Evolutionary conservation across 35 echinoderm and acorn worm genomes (phyloP).

Genomic region (Amphiura filiformis): DNA sequence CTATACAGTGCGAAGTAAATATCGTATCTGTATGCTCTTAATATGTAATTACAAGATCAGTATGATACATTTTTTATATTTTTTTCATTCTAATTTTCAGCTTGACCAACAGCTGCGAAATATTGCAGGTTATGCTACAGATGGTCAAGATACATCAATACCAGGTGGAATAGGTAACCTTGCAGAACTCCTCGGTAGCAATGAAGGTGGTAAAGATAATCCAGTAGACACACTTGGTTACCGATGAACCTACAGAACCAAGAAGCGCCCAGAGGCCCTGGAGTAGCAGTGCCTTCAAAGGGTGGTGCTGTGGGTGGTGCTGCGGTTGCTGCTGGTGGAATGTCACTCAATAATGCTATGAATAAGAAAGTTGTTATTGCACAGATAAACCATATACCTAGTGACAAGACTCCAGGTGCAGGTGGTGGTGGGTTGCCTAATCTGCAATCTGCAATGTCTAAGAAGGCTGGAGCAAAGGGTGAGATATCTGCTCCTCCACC

Average conservation of each 20-base stretch:
- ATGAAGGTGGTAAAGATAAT: not conserved
- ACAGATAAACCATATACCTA: not conserved
- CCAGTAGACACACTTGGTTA: not conserved
- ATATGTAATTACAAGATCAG: too few species aligned
- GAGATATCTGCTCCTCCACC: not conserved
- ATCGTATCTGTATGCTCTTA: too few species aligned
- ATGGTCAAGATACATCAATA: not conserved
- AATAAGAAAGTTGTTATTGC: not conserved
- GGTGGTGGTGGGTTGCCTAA: not conserved
- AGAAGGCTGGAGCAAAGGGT: not conserved
- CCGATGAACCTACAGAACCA: not conserved
- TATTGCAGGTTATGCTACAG: conserved; percentile 39
- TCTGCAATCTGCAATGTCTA: not conserved
- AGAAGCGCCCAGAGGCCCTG: not conserved
- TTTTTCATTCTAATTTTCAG: conserved; percentile 4
- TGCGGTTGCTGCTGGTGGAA: too few species aligned
- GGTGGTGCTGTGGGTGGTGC: not conserved
- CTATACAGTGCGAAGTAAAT: too few species aligned
- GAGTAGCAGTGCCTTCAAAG: not conserved
- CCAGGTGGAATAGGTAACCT: not conserved
- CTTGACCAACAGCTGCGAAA: conserved; percentile 50
- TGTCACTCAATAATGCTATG: not conserved
- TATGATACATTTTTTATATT: not conserved
- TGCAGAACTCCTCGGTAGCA: not conserved
- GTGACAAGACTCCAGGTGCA: not conserved